phyloP scores from a whole-genome alignment of 92 coral and sea anemone genomes.

The Ricordea florida region DNA sequence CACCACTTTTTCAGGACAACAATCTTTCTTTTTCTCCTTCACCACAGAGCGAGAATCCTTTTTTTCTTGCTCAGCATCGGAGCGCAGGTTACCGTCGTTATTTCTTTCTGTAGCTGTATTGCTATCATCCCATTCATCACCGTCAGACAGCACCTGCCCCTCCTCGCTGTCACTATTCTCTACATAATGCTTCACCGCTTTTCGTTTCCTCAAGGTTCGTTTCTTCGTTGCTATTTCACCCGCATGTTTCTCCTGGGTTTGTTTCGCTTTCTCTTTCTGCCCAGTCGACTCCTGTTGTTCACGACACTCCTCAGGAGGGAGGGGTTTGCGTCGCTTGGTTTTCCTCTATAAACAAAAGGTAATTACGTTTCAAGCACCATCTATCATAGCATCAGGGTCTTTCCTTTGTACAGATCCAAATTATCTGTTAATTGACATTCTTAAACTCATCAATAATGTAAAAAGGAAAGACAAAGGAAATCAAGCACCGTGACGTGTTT shows the following conservation, averaged over 20 bases:
- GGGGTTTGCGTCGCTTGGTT: conserved; percentile 13
- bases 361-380: neutral
- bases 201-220: neutral
- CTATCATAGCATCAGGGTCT: neutral
- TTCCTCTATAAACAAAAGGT: neutral
- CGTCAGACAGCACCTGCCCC: neutral
- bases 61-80: neutral
- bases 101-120: neutral
- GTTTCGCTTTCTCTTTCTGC: conserved; percentile 11
- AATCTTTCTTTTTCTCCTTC: neutral
- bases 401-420: neutral
- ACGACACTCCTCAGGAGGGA: conserved; percentile 18
- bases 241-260: neutral
- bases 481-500: no score
- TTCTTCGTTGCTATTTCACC: neutral
- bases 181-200: neutral
- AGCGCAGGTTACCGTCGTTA: neutral
- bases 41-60: neutral
- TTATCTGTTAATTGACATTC: neutral
- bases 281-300: conserved; percentile 13
- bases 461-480: no score
- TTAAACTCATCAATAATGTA: no score
- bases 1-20: no score
- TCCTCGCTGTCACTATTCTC: neutral
- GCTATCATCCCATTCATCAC: neutral